Percentiles rank a stretch among this genome's conserved stretches.
Conservation (phyloP, 2,888 invertebrate genomes). For the Drosophila neotestacea region DNA sequence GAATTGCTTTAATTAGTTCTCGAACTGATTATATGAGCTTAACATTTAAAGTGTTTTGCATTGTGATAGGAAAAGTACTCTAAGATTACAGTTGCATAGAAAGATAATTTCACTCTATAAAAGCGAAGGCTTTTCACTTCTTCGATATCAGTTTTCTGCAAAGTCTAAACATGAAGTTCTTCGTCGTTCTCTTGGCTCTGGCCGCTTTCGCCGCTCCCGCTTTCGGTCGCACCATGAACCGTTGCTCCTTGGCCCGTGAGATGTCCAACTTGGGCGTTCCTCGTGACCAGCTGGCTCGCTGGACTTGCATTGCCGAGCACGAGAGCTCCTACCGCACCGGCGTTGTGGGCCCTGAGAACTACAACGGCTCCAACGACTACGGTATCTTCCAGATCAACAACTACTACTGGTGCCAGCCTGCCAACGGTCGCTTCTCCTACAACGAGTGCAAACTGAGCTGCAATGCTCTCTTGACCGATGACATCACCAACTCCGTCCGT, state of each 20-base stretch:
- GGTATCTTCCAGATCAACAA: conserved; percentile 83
- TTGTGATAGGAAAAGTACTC: conserved; percentile 17
- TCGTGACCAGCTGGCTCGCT: conserved; percentile 53
- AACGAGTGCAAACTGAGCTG: conserved; percentile 75
- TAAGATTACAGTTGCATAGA: conserved; percentile 14
- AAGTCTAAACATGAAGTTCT: conserved; percentile 39
- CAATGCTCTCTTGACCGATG: conserved; percentile 67
- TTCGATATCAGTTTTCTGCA: conserved; percentile 33
- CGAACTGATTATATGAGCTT: conserved; percentile 10
- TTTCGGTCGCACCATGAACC: conserved; percentile 51
- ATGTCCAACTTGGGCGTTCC: conserved; percentile 68
- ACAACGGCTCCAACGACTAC: conserved; percentile 84
- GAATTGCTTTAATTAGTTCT: conserved; percentile 1
- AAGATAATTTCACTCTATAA: conserved; percentile 24
- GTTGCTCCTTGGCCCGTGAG: conserved; percentile 69
- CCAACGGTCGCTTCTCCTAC: conserved; percentile 62
- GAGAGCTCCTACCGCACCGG: conserved; percentile 83
- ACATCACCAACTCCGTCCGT: conserved; percentile 66
- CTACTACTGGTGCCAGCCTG: conserved; percentile 79
- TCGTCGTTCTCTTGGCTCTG: conserved; percentile 39
- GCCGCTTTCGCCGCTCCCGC: conserved; percentile 54
- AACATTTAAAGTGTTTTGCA: conserved; percentile 2
- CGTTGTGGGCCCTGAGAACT: conserved; percentile 85
- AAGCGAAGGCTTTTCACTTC: background rate
- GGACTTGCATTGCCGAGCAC: conserved; percentile 69